These are phyloP conservation scores for Ibycter americanus DNA, from an alignment of 2,797 vertebrate genomes.

Conservation along the genomic window DNA sequence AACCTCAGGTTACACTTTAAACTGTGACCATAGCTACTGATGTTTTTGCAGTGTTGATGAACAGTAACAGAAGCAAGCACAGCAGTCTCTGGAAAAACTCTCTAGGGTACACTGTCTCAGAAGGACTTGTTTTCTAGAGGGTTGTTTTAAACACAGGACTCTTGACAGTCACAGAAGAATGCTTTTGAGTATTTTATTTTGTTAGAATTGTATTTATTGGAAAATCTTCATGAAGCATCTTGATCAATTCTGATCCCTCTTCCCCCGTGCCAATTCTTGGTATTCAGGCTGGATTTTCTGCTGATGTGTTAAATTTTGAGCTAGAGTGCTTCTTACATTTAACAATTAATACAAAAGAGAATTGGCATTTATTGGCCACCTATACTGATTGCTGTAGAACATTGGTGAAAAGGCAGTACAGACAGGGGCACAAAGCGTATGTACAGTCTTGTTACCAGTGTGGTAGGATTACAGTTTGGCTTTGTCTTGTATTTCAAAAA, in stretches of 20 bases:
- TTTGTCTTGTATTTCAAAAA: background rate
- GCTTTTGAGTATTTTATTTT: background rate
- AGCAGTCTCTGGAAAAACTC: background rate
- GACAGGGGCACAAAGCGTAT: background rate
- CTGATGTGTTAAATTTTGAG: background rate
- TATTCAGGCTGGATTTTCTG: background rate
- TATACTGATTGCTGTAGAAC: background rate
- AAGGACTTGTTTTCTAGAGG: background rate
- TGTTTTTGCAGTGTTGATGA: background rate
- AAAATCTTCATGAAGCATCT: background rate
- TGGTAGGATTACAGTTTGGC: background rate
- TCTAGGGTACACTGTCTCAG: background rate
- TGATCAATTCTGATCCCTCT: fast-evolving
- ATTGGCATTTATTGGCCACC: background rate
- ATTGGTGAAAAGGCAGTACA: background rate
- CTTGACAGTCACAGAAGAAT: background rate
- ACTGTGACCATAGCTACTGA: background rate
- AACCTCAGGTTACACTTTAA: background rate
- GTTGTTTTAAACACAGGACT: background rate
- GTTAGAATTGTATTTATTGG: background rate
- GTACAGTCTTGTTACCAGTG: fast-evolving
- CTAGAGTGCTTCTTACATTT: background rate
- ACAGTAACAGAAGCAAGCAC: background rate
- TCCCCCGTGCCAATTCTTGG: fast-evolving
- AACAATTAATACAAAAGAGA: background rate